Evolutionary conservation across 2,888 invertebrate species (phyloP), one percentile per base, ranked within the genome.

Genomic region (Ophioninae sp.): DNA sequence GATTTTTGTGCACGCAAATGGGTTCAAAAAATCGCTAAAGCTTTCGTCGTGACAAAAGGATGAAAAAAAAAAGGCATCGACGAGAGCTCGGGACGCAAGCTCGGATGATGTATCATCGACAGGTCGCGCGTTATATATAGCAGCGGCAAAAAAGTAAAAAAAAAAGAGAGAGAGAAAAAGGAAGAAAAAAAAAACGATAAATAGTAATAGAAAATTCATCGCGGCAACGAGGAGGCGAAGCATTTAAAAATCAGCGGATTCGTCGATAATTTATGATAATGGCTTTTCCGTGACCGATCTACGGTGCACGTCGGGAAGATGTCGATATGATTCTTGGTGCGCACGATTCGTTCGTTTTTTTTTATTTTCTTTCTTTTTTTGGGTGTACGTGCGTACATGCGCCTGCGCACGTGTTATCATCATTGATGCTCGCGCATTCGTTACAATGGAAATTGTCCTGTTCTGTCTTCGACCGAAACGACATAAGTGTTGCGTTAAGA

Each of bases 121-220:
- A 51, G 51, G 51, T 51, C 51, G 51, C 51, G 51, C 51, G 13
- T 51, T 51, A 17, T 51, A 51, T 51, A 13, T 51, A 51, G 51
- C 51, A 13, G 51, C 51, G 51, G 51, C 5, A 51, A 51, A 51
- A 51, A 23, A n/a, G n/a, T n/a, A n/a, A 8, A 44, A 58, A 5
- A 71, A 71, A 9, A 58, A 30, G 9, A 13, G n/a, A 8, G 23
- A 37, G 8, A 56, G 56, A 9, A 58, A 30, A 20, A 13, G 2
- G 17, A 58, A 23, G 8, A 44, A 58, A 9, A 71, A 56, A 7
- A 58, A 30, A 20, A 13, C 6, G 30, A 58, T 56, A 39, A 8
- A 13, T 17, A 9, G n/a, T 72, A n/a, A 74, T 74, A 64, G 64
- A 51, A 51, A 56, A 64, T 64, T 64, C 74, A 30, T 37, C 64